Evolutionary conservation across 2,113 vertebrate species (phyloP).

Genomic region (Cathartes aura): DNA sequence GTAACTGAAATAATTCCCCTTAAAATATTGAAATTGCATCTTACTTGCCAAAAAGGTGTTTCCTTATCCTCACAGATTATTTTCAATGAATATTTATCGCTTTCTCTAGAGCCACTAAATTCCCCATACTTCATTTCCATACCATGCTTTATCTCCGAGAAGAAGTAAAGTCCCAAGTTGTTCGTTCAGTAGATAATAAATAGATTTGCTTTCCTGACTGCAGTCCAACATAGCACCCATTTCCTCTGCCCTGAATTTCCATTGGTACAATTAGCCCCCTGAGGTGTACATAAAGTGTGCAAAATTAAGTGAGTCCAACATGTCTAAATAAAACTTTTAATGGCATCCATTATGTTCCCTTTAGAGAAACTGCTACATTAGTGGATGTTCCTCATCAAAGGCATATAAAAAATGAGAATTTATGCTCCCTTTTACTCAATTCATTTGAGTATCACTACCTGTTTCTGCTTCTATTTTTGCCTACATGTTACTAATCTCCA

Average conservation of each 20-base stretch:
- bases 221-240: neutral
- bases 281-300: neutral
- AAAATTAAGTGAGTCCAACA: neutral
- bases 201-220: neutral
- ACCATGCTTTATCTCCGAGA: slow-evolving; percentile 28
- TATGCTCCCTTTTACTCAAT: neutral
- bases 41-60: slow-evolving; percentile 47
- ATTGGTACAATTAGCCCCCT: neutral
- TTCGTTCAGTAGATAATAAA: slow-evolving; percentile 2
- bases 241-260: neutral
- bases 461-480: neutral
- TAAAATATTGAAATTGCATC: slow-evolving; percentile 64
- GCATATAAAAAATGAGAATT: neutral
- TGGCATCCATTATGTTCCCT: neutral
- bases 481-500: neutral
- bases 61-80: slow-evolving; percentile 71
- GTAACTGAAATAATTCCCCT: slow-evolving; percentile 64
- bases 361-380: neutral
- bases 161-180: slow-evolving; percentile 35
- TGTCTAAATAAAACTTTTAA: neutral
- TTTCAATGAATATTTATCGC: slow-evolving; percentile 74
- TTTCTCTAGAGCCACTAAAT: slow-evolving; percentile 41
- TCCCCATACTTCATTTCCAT: slow-evolving; percentile 9
- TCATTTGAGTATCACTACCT: neutral
- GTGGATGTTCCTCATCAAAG: neutral